phyloP scores from a whole-genome alignment of 2,888 invertebrate species.

The Drosophila pegasa region DNA sequence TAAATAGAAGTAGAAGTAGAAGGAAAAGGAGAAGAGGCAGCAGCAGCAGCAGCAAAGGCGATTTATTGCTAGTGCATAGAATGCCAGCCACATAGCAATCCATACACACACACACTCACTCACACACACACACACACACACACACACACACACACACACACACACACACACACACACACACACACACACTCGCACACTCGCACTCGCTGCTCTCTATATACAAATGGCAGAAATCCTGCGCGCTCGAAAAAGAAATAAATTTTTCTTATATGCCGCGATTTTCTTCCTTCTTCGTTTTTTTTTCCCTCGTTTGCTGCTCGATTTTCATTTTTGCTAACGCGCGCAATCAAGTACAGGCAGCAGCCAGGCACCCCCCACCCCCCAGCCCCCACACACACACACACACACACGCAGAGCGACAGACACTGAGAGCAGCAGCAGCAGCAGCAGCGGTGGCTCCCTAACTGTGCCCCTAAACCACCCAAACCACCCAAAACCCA shows the following conservation, averaged over 20 bases:
- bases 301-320: conserved; percentile 51
- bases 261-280: conserved; percentile 69
- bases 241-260: conserved; percentile 58
- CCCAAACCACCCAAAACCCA: background rate
- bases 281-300: conserved; percentile 50
- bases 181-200: background rate
- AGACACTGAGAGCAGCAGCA: conserved; percentile 41
- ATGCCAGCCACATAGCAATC: conserved; percentile 50
- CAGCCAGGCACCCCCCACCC: conserved; percentile 4
- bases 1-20: conserved; percentile 1
- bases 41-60: conserved; percentile 21
- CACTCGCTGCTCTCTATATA: conserved; percentile 50
- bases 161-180: conserved; percentile 3
- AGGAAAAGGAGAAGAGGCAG: background rate
- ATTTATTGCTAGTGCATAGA: conserved; percentile 43
- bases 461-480: conserved; percentile 28
- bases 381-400: conserved; percentile 11
- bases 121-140: background rate
- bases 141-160: no score
- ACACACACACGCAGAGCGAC: conserved; percentile 9
- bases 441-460: conserved; percentile 33
- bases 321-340: conserved; percentile 78
- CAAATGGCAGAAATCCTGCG: conserved; percentile 73
- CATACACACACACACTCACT: conserved; percentile 24
- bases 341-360: conserved; percentile 72